phyloP scores from a whole-genome alignment of 2,888 invertebrate species.

The Brenthis ino region DNA sequence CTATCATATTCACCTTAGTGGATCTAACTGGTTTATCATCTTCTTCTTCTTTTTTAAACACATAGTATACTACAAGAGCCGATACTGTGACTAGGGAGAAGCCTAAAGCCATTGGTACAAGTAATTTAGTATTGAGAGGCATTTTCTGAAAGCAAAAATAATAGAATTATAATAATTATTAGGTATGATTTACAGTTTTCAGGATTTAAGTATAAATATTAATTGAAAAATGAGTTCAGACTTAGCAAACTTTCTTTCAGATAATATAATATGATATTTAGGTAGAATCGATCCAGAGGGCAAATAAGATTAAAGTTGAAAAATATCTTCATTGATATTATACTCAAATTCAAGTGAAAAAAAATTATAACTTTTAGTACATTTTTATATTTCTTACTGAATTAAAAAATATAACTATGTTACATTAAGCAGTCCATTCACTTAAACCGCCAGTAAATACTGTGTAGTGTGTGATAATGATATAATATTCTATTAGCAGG shows the following conservation, averaged over 20 bases:
- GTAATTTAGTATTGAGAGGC: slow-evolving; percentile 60
- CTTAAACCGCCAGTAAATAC: slow-evolving; percentile 24
- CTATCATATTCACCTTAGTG: slow-evolving; percentile 70
- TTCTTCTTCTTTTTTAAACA: slow-evolving; percentile 84
- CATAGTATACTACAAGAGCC: slow-evolving; percentile 85
- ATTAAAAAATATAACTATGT: not conserved
- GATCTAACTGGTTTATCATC: slow-evolving; percentile 61
- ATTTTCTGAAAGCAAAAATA: slow-evolving; percentile 44
- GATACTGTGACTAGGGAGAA: slow-evolving; percentile 86
- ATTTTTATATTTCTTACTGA: not conserved
- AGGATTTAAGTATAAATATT: too few species aligned
- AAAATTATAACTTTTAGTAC: too few species aligned
- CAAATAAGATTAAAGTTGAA: too few species aligned
- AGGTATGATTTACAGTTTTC: not conserved
- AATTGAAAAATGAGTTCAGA: not conserved
- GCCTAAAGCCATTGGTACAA: slow-evolving; percentile 84
- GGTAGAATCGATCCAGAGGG: too few species aligned
- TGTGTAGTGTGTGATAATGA: slow-evolving; percentile 22
- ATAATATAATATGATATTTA: too few species aligned
- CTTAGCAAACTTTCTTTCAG: not conserved
- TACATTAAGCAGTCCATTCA: not conserved
- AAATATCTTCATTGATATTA: not conserved
- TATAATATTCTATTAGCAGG: slow-evolving; percentile 65
- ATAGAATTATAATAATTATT: not conserved
- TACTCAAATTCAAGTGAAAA: not conserved